Conservation (phyloP, 2,113 vertebrate genomes). For the Chloropsis cyanopogon region DNA sequence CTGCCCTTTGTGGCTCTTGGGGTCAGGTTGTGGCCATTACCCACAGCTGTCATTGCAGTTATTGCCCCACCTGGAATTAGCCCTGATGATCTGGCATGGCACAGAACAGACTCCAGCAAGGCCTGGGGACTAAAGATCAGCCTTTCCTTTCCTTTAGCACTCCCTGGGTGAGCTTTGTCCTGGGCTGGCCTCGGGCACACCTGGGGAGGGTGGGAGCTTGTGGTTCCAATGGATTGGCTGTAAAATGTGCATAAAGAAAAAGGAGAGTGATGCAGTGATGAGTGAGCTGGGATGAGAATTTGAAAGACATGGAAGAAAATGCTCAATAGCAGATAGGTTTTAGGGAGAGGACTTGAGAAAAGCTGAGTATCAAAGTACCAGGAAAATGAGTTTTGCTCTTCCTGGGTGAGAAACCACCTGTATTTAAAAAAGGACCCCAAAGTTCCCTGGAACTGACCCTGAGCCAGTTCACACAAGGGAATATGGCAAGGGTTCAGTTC, state of each 20-base stretch:
- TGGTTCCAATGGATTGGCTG: neutral
- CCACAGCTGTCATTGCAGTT: neutral
- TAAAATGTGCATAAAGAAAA: neutral
- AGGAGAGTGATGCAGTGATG: neutral
- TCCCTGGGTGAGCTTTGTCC: neutral
- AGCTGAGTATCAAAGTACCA: neutral
- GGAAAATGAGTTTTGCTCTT: neutral
- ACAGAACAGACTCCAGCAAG: neutral
- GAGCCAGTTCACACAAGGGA: neutral
- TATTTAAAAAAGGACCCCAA: neutral
- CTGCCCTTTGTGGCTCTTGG: neutral
- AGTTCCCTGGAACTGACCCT: neutral
- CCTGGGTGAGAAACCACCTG: neutral
- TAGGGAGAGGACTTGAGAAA: neutral
- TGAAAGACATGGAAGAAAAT: neutral
- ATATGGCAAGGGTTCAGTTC: neutral
- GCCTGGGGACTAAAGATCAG: neutral
- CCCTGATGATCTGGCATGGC: too few species aligned
- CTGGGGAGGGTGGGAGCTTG: neutral
- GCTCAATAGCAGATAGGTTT: fast-evolving
- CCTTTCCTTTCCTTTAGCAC: neutral
- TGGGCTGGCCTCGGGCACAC: neutral
- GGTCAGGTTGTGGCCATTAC: fast-evolving
- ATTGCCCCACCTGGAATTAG: neutral
- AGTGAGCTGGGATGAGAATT: neutral